A percentile compares a stretch with the other conserved stretches of the same genome.
Conservation (phyloP, 1,140 invertebrate species). For the Amyelois transitella region DNA sequence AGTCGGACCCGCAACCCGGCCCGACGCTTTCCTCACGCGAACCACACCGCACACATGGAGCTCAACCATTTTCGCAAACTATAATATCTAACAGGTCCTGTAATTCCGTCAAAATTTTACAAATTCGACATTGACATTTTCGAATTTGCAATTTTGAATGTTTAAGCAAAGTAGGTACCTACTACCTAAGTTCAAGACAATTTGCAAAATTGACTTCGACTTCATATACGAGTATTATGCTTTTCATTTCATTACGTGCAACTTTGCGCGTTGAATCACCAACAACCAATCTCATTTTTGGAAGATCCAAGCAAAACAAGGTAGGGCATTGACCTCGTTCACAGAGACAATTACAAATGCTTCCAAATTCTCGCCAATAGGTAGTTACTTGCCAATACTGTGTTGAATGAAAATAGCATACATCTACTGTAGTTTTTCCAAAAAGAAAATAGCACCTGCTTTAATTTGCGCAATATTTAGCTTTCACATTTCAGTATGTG, state of each 20-base stretch:
- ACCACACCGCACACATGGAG: constrained; percentile 31
- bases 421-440: background rate
- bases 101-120: too few species aligned
- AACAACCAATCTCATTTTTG: background rate
- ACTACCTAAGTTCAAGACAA: too few species aligned
- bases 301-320: constrained; percentile 2
- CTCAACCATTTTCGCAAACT: background rate
- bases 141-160: background rate
- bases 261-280: background rate
- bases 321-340: background rate
- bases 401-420: background rate
- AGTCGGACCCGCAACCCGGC: constrained; percentile 12
- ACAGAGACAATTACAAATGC: constrained; percentile 1
- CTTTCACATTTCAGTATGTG: too few species aligned
- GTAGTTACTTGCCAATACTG: background rate
- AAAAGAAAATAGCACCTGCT: too few species aligned
- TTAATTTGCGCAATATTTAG: too few species aligned
- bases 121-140: background rate
- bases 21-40: constrained; percentile 39
- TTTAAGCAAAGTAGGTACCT: too few species aligned
- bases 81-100: background rate
- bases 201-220: background rate
- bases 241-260: background rate
- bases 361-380: background rate
- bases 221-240: background rate